Base-by-base conservation (phyloP, 2,888 invertebrate genomes). In the Chymomyza procnemis region DNA sequence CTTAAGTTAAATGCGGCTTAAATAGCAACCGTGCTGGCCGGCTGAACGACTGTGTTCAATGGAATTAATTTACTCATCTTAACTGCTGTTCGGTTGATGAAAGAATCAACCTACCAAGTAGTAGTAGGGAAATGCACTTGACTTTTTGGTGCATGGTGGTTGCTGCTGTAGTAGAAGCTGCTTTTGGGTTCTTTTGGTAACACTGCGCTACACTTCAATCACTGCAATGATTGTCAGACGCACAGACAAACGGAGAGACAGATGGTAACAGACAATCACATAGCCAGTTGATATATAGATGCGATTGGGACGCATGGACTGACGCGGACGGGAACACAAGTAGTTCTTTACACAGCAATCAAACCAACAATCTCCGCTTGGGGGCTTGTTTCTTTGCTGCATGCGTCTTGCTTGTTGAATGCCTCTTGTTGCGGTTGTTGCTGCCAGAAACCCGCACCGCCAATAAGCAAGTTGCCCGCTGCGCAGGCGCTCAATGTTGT, bases 81-180 rank as follows among this genome's bases (percentile, higher is more conserved):
- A 14, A 12, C 3, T 41, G 3, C 12, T 12, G 1, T 22, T 22
- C 3, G 26, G 34, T 9, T 41, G 34, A 41, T 41, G 84, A 73
- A 67, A 80, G 79, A 80, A 79, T 67, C 34, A 41, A 74, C 75
- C 81, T 73, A 72, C 74, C 64, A 73, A 70, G 75, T 66, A 64
- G 79, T 72, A 84, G 74, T 80, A n/a, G n/a, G n/a, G 78, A 81
- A 84, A 81, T 84, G 84, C 84, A 79, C 79, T 79, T 78, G 79
- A 61, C 69, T 69, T n/a, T n/a, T 4, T 26, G 21, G 26, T 26
- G 26, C 26, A 26, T 0, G 26, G 26, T 26, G 3, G 26, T 26
- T 26, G 26, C 16, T 5, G 34, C 12, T 41, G 12, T 41, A 12
- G 54, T 18, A 47, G 16, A 4, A 3, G 47, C 47, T n/a, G 16